phyloP scores from a whole-genome alignment of 2,888 invertebrate genomes.

The Lucinisca nassula region DNA sequence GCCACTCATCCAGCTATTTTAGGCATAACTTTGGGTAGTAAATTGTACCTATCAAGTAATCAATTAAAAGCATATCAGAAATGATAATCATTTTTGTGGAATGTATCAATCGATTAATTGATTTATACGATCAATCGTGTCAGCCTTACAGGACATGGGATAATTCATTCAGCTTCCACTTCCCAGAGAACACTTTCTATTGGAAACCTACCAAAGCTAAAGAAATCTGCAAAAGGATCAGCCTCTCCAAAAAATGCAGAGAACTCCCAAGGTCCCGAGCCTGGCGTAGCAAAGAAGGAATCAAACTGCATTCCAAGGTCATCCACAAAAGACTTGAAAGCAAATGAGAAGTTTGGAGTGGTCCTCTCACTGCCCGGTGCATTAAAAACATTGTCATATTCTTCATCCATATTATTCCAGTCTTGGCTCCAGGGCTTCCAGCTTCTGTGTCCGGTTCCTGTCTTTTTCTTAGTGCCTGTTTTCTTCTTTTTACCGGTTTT shows the following conservation, averaged over 20 bases:
- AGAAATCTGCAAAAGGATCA: constrained; percentile 66
- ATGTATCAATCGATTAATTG: too few species aligned
- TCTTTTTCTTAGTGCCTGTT: constrained; percentile 35
- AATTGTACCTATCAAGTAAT: too few species aligned
- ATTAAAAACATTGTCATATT: constrained; percentile 43
- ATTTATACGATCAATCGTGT: too few species aligned
- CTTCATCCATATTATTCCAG: constrained; percentile 59
- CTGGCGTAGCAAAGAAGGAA: constrained; percentile 62
- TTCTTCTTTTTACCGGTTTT: constrained; percentile 37
- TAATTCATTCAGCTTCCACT: too few species aligned
- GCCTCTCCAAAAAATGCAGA: constrained; percentile 68
- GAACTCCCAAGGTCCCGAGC: constrained; percentile 62
- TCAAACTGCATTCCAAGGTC: constrained; percentile 76
- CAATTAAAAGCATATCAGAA: too few species aligned
- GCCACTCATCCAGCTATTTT: too few species aligned
- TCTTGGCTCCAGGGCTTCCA: constrained; percentile 58
- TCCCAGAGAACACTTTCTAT: too few species aligned
- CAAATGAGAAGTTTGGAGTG: constrained; percentile 72
- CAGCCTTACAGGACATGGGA: too few species aligned
- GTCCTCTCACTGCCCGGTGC: constrained; percentile 8
- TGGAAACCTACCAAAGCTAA: too few species aligned
- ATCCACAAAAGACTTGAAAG: constrained; percentile 81
- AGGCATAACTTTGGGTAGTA: too few species aligned
- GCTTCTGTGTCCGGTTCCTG: not conserved
- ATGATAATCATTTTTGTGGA: too few species aligned